phyloP scores from a whole-genome alignment of 2,113 vertebrate genomes.

The Phycodurus eques region DNA sequence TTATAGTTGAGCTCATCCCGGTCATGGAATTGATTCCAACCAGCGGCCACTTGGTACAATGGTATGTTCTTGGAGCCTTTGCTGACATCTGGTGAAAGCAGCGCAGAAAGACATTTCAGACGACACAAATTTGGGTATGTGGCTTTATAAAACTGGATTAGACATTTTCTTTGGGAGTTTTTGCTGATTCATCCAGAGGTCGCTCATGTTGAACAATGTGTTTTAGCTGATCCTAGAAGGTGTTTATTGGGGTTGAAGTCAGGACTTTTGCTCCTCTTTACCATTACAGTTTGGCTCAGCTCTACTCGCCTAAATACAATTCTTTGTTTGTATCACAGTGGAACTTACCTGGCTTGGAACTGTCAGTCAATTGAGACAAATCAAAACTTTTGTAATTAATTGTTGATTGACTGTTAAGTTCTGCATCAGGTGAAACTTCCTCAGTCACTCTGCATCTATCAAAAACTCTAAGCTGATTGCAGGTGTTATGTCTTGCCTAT shows the following conservation, averaged over 20 bases:
- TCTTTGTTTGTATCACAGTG: constrained; percentile 39
- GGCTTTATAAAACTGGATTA: not conserved
- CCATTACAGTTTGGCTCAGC: no score
- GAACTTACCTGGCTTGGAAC: constrained; percentile 65
- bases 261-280: no score
- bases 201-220: no score
- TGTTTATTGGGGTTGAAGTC: no score
- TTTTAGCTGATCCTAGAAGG: no score
- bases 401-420: constrained; percentile 58
- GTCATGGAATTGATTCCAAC: constrained; percentile 75
- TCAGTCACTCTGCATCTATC: constrained; percentile 18
- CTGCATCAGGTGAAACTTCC: constrained; percentile 20
- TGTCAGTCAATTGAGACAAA: constrained; percentile 73
- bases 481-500: not conserved
- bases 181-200: no score
- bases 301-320: no score
- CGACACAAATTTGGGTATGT: no score
- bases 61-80: constrained; percentile 75
- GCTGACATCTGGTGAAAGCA: constrained; percentile 72
- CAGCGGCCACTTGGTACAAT: constrained; percentile 78
- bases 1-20: constrained; percentile 69
- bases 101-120: not conserved
- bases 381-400: constrained; percentile 81
- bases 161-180: no score
- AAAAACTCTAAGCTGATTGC: no score